These are phyloP conservation scores for Apamea epomidion DNA, from an alignment of 2,888 invertebrate genomes.

Conservation along the genomic window DNA sequence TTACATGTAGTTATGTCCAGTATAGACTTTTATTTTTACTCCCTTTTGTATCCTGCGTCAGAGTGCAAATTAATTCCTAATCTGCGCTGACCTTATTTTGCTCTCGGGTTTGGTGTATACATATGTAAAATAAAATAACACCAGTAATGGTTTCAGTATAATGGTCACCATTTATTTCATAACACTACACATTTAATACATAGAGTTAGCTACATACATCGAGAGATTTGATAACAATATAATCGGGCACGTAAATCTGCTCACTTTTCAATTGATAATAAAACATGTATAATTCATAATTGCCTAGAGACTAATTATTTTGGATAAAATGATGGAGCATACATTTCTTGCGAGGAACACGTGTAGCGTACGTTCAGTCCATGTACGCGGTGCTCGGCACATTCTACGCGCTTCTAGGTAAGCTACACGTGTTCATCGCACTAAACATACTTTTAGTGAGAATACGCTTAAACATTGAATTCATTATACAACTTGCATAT, in stretches of 20 bases:
- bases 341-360: conserved; percentile 21
- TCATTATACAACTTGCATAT: not conserved
- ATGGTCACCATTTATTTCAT: conserved; percentile 35
- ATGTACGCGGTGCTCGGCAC: not conserved
- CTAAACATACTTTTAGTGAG: not conserved
- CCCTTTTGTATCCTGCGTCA: not conserved
- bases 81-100: not conserved
- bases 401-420: not conserved
- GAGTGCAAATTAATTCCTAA: not conserved
- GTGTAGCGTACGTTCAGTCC: conserved; percentile 20
- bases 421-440: conserved; percentile 5
- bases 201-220: conserved; percentile 38
- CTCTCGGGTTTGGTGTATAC: not conserved
- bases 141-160: not conserved
- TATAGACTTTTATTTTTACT: conserved; percentile 38
- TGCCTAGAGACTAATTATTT: conserved; percentile 8
- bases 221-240: conserved; percentile 21
- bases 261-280: not conserved
- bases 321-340: not conserved
- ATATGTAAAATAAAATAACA: conserved; percentile 28
- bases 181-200: conserved; percentile 34
- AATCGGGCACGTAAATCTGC: not conserved
- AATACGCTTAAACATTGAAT: conserved; percentile 26
- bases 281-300: conserved; percentile 3
- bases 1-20: conserved; percentile 75